Percentiles rank a stretch among this genome's conserved stretches.
Conservation (phyloP, 2,113 vertebrate species). For the Dunckerocampus dactyliophorus region DNA sequence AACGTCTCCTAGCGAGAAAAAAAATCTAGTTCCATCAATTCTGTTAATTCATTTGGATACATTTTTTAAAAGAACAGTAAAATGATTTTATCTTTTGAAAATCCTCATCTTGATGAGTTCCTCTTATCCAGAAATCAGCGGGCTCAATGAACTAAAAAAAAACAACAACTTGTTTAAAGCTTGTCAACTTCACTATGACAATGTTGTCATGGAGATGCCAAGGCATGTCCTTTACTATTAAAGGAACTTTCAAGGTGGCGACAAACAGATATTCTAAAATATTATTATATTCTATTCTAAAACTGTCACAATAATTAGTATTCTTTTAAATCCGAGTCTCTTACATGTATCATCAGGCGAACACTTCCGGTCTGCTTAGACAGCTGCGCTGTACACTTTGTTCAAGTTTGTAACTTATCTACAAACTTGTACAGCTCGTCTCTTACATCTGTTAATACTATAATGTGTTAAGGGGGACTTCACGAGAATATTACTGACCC, state of each 20-base stretch:
- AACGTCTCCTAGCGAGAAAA: neutral
- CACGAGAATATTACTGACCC: neutral
- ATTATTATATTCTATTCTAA: no score
- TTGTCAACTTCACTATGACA: constrained; percentile 60
- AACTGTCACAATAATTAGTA: no score
- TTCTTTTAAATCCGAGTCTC: no score
- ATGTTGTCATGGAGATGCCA: constrained; percentile 58
- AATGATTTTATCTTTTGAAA: constrained; percentile 32
- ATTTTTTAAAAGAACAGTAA: neutral
- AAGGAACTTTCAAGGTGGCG: neutral
- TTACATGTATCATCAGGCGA: neutral
- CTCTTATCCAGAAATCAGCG: constrained; percentile 17
- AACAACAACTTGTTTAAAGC: constrained; percentile 51
- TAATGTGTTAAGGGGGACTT: no score
- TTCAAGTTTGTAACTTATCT: neutral
- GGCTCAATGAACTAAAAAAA: constrained; percentile 35
- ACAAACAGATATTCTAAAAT: no score
- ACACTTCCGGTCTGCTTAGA: neutral
- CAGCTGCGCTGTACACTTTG: neutral
- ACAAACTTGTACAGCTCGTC: no score
- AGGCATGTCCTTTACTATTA: neutral
- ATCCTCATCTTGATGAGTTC: constrained; percentile 8
- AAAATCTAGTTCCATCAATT: neutral
- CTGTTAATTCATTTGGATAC: neutral
- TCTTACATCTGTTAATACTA: no score